Conservation (phyloP, 2,888 invertebrate genomes). For the Ischnura elegans region DNA sequence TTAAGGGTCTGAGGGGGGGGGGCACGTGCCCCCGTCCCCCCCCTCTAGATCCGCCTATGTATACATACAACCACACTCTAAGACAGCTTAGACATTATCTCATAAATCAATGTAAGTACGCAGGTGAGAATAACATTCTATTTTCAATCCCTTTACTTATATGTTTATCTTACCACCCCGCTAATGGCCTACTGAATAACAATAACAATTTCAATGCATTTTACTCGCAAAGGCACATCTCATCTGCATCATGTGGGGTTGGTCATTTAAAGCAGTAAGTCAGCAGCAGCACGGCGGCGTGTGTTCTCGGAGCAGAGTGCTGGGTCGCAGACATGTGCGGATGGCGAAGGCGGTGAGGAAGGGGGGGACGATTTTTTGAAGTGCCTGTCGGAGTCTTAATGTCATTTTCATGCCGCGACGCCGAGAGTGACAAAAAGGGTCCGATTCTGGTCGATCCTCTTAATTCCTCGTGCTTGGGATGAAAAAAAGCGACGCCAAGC, state of each 20-base stretch:
- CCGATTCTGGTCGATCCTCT: not conserved
- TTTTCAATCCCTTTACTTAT: too few species aligned
- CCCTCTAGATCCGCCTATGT: too few species aligned
- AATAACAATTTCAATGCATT: too few species aligned
- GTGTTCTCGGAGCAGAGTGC: not conserved
- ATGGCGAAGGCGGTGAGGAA: not conserved
- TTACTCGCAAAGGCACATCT: too few species aligned
- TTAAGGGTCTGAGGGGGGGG: too few species aligned
- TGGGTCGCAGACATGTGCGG: not conserved
- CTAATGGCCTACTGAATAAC: too few species aligned
- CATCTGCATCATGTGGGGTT: not conserved
- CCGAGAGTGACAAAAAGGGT: constrained; percentile 10
- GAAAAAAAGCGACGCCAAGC: not conserved
- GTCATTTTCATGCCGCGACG: constrained; percentile 40
- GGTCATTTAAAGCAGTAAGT: constrained; percentile 28
- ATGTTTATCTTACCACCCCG: too few species aligned
- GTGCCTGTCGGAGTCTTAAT: constrained; percentile 1
- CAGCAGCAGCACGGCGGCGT: not conserved
- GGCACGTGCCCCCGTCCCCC: too few species aligned
- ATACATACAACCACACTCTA: too few species aligned
- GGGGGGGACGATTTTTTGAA: not conserved
- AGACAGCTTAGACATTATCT: too few species aligned
- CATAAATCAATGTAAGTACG: too few species aligned
- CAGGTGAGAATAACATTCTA: too few species aligned
- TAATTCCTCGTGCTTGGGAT: not conserved